Evolutionary conservation across 2,113 vertebrate species (phyloP), one percentile per base, ranked within the genome.

Genomic region (Ophthalmolycus amberensis): DNA sequence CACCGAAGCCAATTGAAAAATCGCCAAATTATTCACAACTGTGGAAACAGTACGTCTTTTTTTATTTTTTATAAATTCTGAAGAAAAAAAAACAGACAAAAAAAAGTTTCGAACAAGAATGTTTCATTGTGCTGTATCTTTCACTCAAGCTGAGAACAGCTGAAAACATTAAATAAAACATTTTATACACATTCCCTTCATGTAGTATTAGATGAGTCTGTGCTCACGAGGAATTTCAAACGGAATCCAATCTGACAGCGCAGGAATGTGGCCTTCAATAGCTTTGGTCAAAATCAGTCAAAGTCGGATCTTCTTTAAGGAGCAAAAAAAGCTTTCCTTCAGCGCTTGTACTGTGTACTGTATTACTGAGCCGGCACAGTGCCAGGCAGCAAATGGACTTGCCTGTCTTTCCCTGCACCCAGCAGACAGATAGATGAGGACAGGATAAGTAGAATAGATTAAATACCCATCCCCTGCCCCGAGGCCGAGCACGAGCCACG

Each of bases 361-460:
- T 79, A 68, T 82, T 16, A 83, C 64, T 73, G 85, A 79, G 74
- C 38, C 71, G 75, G 82, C 83, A 82, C 77, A 85, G 82, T 88
- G 85, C 86, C 85, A 83, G 56, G 46, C 73, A 82, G 81, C 70
- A 91, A 91, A 89, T 89, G 89, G 83, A 90, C 83, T 85, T 84
- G 72, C 58, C 54, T n/a, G 3, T 84, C 75, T 88, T 78, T 72
- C 72, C 9, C 80, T 88, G 84, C 79, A 56, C 77, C 74, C 78
- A 46, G 79, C 79, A 89, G 76, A 86, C 77, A 85, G 79, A 93
- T 52, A 90, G 85, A 92, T 84, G 89, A 88, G 85, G 76, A 87
- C 80, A 77, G 77, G 64, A 89, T 79, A 73, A 82, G 82, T 79
- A 38, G 82, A 86, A 87, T 59, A 82, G 87, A 90, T 81, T 32